Base-by-base conservation (phyloP, 2,113 vertebrate genomes). In the Tychaedon coryphoeus region DNA sequence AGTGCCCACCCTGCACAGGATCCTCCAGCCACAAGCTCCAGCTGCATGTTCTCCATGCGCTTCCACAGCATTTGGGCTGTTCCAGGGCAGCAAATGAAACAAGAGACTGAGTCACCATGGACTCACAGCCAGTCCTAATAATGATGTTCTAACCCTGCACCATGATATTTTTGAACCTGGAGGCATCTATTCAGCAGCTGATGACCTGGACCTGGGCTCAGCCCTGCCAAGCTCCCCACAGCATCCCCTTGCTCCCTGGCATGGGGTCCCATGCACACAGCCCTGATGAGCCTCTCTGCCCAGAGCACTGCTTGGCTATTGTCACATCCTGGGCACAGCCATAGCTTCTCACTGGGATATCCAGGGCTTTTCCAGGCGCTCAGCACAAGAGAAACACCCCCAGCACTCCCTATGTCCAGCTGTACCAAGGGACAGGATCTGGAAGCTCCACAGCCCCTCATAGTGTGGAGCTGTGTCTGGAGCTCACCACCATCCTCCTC, bases 1-100 rank as follows among this genome's bases (percentile, higher is more conserved):
- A 12, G 72, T 2, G 0, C 45, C 64, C 1, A 1, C 8, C 61
- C 53, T 0, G 0, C 26, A 22, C 36, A 61, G 64, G 3, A n/a
- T 31, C 62, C 26, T 77, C 28, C 45, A 43, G 23, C 33, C 0
- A 0, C 42, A 57, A 42, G 34, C 61, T 75, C 43, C 43, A 58
- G 31, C 31, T 67, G 36, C 45, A 26, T 20, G 36, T 14, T 76
- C 50, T 36, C 45, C 36, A 6, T 1, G 5, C 57, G 36, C 10
- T 93, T 50, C n/a, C 16, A 6, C 25, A 10, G 47, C 14, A 25
- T 75, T 71, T 78, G 51, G 40, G 23, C 43, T 72, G 34, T 4
- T 62, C 28, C 51, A 70, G 25, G 43, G 42, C 75, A 90, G 61
- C 73, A 84, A 74, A 81, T 6, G 16, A 28, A 40, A 48, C 14